Conservation (phyloP, 2,797 vertebrate species). For the Choloepus didactylus region DNA sequence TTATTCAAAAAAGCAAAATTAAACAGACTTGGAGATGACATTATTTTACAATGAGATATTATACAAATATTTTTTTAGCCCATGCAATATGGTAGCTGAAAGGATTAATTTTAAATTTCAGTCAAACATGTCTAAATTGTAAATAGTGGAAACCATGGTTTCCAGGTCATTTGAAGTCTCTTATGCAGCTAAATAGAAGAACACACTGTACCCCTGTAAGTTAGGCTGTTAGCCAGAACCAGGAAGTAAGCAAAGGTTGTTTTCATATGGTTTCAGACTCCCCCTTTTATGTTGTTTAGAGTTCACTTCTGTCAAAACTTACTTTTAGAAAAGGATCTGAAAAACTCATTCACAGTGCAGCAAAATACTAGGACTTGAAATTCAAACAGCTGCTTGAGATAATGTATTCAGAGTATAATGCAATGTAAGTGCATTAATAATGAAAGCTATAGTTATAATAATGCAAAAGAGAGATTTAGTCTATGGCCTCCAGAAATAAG, state of each 20-base stretch:
- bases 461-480: not conserved
- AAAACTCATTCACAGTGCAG: not conserved
- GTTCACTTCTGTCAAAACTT: not conserved
- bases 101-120: constrained; percentile 78
- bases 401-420: not conserved
- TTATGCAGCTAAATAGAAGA: constrained; percentile 16
- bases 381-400: not conserved
- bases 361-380: not conserved
- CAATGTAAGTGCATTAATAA: not conserved
- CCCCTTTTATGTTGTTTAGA: not conserved
- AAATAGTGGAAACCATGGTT: constrained; percentile 68
- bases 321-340: constrained; percentile 14
- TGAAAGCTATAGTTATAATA: not conserved
- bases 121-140: constrained; percentile 75
- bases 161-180: constrained; percentile 64
- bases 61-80: constrained; percentile 74
- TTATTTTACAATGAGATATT: constrained; percentile 76
- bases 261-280: constrained; percentile 45
- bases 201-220: not conserved
- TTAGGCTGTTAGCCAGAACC: not conserved
- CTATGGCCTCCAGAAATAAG: not conserved
- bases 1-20: constrained; percentile 79
- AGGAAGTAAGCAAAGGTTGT: not conserved
- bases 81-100: constrained; percentile 56
- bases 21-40: constrained; percentile 69